Conservation (phyloP, 2,113 vertebrate genomes). For the Elephas maximus region DNA sequence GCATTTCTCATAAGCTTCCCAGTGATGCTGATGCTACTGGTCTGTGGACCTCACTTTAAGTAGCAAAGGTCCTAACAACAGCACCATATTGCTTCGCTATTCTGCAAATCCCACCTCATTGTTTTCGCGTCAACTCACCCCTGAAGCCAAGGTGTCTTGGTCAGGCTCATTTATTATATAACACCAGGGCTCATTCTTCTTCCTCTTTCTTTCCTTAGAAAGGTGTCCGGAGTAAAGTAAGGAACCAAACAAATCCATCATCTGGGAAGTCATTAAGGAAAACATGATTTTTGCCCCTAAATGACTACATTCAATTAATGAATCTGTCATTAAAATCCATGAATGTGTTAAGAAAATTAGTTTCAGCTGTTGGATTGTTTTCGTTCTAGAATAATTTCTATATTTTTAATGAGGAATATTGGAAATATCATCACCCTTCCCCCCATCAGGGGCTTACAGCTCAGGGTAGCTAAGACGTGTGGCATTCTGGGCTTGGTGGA, state of each 20-base stretch:
- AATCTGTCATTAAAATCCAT: slow-evolving; percentile 82
- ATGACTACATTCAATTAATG: slow-evolving; percentile 83
- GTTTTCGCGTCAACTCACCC: not conserved
- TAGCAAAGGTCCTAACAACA: not conserved
- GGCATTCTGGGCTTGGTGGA: slow-evolving; percentile 31
- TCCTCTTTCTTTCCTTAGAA: slow-evolving; percentile 12
- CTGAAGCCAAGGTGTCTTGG: not conserved
- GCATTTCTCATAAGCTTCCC: not conserved
- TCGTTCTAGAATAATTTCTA: slow-evolving; percentile 77
- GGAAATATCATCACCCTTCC: slow-evolving; percentile 63
- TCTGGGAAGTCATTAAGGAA: slow-evolving; percentile 77
- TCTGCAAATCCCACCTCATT: not conserved
- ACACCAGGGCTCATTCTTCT: not conserved
- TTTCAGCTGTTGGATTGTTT: slow-evolving; percentile 80
- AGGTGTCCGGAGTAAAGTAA: slow-evolving; percentile 41
- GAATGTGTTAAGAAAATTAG: slow-evolving; percentile 81
- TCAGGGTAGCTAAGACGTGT: slow-evolving; percentile 18
- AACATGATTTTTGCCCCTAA: slow-evolving; percentile 71
- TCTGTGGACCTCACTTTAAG: not conserved
- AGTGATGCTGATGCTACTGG: not conserved
- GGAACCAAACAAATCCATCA: slow-evolving; percentile 75
- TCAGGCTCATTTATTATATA: not conserved
- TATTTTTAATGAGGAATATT: slow-evolving; percentile 80
- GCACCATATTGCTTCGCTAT: not conserved
- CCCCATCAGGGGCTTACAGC: slow-evolving; percentile 66